Conservation (phyloP, 64 coral and sea anemone genomes). For the Montipora efflorescens region DNA sequence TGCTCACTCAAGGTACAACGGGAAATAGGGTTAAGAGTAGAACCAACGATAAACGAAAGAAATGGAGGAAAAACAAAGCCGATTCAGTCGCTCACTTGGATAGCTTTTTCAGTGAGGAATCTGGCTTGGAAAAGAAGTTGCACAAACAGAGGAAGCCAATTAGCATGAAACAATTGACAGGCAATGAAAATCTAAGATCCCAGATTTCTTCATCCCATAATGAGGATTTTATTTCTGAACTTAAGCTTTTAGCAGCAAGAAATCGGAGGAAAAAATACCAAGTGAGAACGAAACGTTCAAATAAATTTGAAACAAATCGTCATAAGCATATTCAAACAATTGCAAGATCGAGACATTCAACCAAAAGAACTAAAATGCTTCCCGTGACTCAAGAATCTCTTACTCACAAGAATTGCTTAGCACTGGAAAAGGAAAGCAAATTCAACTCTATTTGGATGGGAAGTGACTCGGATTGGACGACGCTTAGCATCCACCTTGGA, state of each 20-base stretch:
- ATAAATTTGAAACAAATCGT: background rate
- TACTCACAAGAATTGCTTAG: conserved; percentile 52
- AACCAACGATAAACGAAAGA: background rate
- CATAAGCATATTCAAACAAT: background rate
- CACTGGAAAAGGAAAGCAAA: conserved; percentile 20
- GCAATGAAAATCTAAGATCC: background rate
- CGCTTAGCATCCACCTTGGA: conserved; percentile 78
- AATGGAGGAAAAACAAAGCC: conserved; percentile 34
- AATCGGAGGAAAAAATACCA: background rate
- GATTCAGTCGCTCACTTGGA: conserved; percentile 53
- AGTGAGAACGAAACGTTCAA: background rate
- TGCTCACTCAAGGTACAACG: conserved; percentile 60
- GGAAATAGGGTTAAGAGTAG: background rate
- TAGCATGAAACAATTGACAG: background rate
- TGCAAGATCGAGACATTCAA: background rate
- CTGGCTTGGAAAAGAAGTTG: background rate
- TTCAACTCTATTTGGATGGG: conserved; percentile 92
- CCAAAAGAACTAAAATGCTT: background rate
- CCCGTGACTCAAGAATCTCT: background rate
- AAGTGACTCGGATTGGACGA: conserved; percentile 77
- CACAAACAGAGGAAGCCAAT: background rate
- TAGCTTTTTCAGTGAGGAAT: conserved; percentile 57
- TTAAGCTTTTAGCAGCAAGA: background rate
- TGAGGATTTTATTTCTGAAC: background rate
- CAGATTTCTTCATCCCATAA: background rate